Percentiles rank a stretch among this genome's conserved stretches.
These are phyloP conservation scores for Petroica traversi DNA, from an alignment of 2,113 vertebrate genomes.

Conservation along the genomic window DNA sequence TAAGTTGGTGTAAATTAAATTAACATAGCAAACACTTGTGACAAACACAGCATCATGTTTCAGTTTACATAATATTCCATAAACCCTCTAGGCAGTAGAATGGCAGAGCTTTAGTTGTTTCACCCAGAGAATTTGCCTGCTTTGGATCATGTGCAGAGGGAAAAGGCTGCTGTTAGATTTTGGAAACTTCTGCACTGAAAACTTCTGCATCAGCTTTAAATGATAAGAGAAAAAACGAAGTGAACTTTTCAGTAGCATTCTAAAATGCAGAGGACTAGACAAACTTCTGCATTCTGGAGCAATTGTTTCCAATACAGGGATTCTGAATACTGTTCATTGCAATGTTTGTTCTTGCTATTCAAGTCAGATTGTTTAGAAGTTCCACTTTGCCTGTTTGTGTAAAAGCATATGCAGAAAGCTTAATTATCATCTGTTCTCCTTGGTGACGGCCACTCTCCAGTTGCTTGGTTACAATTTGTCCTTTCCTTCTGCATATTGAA, in stretches of 20 bases:
- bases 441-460: slow-evolving; percentile 29
- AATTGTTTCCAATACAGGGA: not conserved
- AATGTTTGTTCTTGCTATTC: not conserved
- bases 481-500: slow-evolving; percentile 5
- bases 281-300: not conserved
- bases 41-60: not conserved
- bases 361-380: slow-evolving; percentile 40
- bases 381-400: slow-evolving; percentile 16
- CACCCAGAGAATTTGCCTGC: not conserved
- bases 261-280: not conserved
- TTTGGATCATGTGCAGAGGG: not conserved
- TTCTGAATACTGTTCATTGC: not conserved
- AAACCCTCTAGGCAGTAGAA: not conserved
- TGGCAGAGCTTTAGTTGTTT: not conserved
- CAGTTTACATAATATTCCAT: not conserved
- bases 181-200: not conserved
- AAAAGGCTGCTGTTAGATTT: not conserved
- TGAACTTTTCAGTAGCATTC: not conserved
- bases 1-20: not conserved
- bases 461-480: slow-evolving; percentile 59
- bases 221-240: not conserved
- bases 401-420: slow-evolving; percentile 53
- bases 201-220: not conserved
- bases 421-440: slow-evolving; percentile 58
- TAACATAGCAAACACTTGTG: not conserved